Base-by-base conservation (phyloP, 2,113 vertebrate genomes). In the Promerops cafer region DNA sequence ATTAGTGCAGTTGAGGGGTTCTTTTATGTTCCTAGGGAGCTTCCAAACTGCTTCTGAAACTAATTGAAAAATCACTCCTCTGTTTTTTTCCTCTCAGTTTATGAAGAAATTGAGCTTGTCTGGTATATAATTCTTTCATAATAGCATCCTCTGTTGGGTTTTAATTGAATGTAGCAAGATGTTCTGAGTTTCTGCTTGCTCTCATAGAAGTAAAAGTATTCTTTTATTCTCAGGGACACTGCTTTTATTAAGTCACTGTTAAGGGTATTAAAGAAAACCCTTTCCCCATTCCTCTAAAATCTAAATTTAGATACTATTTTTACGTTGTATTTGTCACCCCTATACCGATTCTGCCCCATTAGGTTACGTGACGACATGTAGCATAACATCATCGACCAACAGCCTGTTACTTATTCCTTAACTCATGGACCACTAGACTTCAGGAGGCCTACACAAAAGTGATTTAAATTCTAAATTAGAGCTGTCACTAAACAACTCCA, bases 61-160 rank as follows among this genome's bases (percentile, higher is more conserved):
- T 93, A 93, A 94, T 74, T 80, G 71, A 86, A 96, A 93, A 90
- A 95, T 83, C 44, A 59, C 33, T 89, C 61, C 44, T 75, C 65
- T 89, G 49, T 69, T 90, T 96, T 96, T 92, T 88, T 24, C 37
- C 24, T 89, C 27, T 92, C 44, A 37, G 54, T 91, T 86, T 92
- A 76, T 91, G 70, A 82, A 87, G 78, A 96, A 94, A 91, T 87
- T 83, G 74, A 95, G 47, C 40, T 68, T 0, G 1, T 78, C 71
- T 97, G 89, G 63, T 84, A 11, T 75, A 89, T 79, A 80, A 89
- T 50, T 65, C 54, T 90, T 81, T 77, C 53, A 66, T 85, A 94
- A 74, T 23, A 80, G 30, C 63, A 65, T 85, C 76, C 50, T 92
- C 78, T 87, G n/a, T 61, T 61, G 53, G 57, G 5, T 91, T 95